phyloP scores from a whole-genome alignment of 2,113 vertebrate species.

The Solea senegalensis region DNA sequence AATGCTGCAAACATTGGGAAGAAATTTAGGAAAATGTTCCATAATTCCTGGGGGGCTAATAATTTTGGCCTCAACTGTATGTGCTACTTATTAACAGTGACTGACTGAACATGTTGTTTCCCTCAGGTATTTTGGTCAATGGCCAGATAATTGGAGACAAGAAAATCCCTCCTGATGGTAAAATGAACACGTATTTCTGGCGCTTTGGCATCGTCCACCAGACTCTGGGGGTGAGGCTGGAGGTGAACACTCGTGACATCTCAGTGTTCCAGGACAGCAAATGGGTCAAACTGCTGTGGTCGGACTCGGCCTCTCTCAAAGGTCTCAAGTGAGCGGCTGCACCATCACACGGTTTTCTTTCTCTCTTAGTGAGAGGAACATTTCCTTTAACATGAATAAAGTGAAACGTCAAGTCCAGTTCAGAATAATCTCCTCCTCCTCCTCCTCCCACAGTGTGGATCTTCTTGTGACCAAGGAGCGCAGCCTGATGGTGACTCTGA shows the following conservation, averaged over 20 bases:
- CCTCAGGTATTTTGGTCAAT: conserved; percentile 89
- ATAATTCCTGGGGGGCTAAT: too few species aligned
- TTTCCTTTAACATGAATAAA: neutral
- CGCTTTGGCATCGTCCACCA: conserved; percentile 87
- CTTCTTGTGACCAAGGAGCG: conserved; percentile 84
- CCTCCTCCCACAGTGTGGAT: conserved; percentile 81
- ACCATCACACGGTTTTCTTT: neutral
- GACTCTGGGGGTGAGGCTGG: conserved; percentile 80
- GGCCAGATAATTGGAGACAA: conserved; percentile 92
- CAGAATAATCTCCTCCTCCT: neutral
- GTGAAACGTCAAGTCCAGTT: neutral
- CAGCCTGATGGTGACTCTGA: conserved; percentile 85
- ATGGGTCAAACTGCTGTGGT: conserved; percentile 83
- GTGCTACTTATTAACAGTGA: too few species aligned
- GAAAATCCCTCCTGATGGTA: conserved; percentile 67
- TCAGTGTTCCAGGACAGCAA: conserved; percentile 77
- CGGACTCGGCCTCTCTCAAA: conserved; percentile 79
- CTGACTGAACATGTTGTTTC: conserved; percentile 5
- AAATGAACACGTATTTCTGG: conserved; percentile 89
- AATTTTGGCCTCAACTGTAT: too few species aligned
- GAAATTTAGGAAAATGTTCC: too few species aligned
- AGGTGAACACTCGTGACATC: conserved; percentile 86
- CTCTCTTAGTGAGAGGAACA: too few species aligned
- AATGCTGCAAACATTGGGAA: too few species aligned
- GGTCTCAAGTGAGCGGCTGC: conserved; percentile 80